These are phyloP conservation scores for Philereme vetulata DNA, from an alignment of 2,888 invertebrate genomes.

Conservation along the genomic window DNA sequence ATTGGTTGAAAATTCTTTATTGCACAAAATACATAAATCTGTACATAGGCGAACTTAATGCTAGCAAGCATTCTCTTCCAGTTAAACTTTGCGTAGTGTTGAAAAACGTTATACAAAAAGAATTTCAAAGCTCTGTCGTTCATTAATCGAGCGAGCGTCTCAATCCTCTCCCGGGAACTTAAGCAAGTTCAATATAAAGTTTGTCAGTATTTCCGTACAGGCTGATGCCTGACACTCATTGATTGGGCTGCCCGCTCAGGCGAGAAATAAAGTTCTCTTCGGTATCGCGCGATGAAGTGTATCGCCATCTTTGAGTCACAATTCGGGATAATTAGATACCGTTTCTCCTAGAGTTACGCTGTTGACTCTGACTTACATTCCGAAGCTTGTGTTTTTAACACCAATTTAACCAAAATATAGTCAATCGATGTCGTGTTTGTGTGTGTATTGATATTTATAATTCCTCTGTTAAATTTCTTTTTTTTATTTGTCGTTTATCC, in stretches of 20 bases:
- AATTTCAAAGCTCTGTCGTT: conserved; percentile 22
- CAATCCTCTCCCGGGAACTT: conserved; percentile 46
- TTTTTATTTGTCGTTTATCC: no score
- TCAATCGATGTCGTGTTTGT: no score
- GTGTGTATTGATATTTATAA: no score
- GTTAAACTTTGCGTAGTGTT: no score
- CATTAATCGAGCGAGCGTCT: conserved; percentile 36
- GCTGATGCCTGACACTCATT: conserved; percentile 65
- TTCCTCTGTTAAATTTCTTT: no score
- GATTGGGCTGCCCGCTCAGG: conserved; percentile 65
- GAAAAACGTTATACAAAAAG: neutral
- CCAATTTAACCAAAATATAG: no score
- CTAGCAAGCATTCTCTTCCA: no score
- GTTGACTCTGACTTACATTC: no score
- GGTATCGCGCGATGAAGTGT: conserved; percentile 34
- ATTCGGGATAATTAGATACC: conserved; percentile 10
- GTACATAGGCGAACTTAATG: no score
- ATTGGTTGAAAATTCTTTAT: no score
- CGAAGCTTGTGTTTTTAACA: no score
- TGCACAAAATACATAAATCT: no score
- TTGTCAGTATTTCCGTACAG: conserved; percentile 73
- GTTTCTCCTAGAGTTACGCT: neutral
- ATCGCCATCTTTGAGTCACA: conserved; percentile 20
- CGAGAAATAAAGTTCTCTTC: conserved; percentile 69
- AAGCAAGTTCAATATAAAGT: conserved; percentile 69